phyloP scores from a whole-genome alignment of 1,140 invertebrate species.

The Tetramorium simillimum region DNA sequence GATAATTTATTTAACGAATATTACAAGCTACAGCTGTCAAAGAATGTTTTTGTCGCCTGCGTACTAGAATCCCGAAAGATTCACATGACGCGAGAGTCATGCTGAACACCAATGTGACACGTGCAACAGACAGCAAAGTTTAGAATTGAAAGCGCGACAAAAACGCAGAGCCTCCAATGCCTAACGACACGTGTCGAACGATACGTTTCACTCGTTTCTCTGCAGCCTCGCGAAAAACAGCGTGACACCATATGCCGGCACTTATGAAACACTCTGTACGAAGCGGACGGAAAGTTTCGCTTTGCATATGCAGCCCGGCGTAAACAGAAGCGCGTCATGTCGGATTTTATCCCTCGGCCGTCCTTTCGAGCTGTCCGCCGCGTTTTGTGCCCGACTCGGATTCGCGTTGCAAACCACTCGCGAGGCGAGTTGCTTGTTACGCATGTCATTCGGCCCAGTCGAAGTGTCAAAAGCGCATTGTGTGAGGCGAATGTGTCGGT shows the following conservation, averaged over 20 bases:
- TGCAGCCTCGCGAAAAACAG: background rate
- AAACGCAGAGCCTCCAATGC: background rate
- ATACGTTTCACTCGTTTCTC: constrained; percentile 8
- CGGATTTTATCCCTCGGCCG: constrained; percentile 41
- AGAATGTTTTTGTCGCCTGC: background rate
- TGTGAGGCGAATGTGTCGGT: background rate
- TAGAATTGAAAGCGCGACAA: background rate
- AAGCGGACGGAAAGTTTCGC: constrained; percentile 35
- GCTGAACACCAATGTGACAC: background rate
- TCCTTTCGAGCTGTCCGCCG: constrained; percentile 46
- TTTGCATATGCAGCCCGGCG: constrained; percentile 52
- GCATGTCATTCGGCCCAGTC: constrained; percentile 18
- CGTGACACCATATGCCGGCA: background rate
- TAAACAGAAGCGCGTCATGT: constrained; percentile 50
- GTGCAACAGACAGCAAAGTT: background rate
- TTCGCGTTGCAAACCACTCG: constrained; percentile 3
- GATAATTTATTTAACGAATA: background rate
- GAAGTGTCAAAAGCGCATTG: constrained; percentile 43
- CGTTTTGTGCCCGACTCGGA: constrained; percentile 43
- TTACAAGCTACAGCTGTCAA: background rate
- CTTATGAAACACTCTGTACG: constrained; percentile 44
- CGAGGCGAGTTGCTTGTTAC: constrained; percentile 38
- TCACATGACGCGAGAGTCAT: background rate
- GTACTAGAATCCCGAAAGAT: background rate
- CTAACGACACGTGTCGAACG: background rate